These are phyloP conservation scores for Isurus oxyrinchus DNA, from an alignment of 2,113 vertebrate genomes.

Conservation along the genomic window DNA sequence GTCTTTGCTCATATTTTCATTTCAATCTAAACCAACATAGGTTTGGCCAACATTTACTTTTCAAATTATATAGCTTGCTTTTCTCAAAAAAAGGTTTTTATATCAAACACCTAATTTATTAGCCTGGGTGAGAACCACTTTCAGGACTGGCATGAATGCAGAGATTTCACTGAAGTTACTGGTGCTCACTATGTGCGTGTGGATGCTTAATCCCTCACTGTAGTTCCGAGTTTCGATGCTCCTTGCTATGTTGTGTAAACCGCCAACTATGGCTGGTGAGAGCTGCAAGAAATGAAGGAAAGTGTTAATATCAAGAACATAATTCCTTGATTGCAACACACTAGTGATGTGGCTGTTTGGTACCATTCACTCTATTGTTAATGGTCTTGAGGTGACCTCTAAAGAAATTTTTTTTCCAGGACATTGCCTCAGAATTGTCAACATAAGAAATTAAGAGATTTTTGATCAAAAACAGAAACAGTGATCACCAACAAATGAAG, in stretches of 20 bases:
- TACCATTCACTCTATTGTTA: not conserved
- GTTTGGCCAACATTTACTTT: slow-evolving; percentile 27
- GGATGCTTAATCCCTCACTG: slow-evolving; percentile 77
- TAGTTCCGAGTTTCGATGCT: slow-evolving; percentile 80
- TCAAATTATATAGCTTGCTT: not conserved
- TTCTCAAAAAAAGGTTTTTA: not conserved
- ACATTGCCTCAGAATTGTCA: not conserved
- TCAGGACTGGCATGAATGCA: slow-evolving; percentile 96
- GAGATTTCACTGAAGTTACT: slow-evolving; percentile 99
- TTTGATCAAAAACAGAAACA: not conserved
- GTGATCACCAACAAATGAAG: not conserved
- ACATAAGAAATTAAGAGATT: not conserved
- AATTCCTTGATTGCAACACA: not conserved
- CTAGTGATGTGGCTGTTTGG: not conserved
- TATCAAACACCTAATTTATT: slow-evolving; percentile 78
- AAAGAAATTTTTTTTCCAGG: not conserved
- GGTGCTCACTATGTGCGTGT: slow-evolving; percentile 91
- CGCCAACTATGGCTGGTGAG: slow-evolving; percentile 77
- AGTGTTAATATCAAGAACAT: slow-evolving; percentile 22
- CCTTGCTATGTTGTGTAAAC: slow-evolving; percentile 82
- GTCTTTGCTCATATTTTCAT: slow-evolving; percentile 20
- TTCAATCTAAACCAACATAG: slow-evolving; percentile 15
- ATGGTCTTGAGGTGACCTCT: not conserved
- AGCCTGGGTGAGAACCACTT: slow-evolving; percentile 92
- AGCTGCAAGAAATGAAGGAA: slow-evolving; percentile 62